Evolutionary conservation across 2,113 vertebrate genomes (phyloP).

Genomic region (Saccopteryx leptura): DNA sequence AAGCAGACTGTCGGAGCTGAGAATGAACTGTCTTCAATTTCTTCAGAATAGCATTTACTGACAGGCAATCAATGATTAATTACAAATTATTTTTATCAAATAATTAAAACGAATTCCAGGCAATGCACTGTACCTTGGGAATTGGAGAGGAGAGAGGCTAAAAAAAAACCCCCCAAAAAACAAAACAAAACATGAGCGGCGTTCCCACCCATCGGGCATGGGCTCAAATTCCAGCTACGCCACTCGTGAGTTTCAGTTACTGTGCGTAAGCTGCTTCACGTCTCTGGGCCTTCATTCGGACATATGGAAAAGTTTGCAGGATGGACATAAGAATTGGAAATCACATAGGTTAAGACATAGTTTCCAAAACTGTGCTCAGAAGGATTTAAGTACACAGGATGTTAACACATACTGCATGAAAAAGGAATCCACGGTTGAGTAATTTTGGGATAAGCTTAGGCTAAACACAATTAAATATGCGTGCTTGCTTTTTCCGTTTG

Average conservation of each 20-base stretch:
- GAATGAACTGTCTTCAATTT: constrained; percentile 37
- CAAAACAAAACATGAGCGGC: neutral
- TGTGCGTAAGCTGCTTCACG: neutral
- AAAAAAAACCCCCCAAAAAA: neutral
- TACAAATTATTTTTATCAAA: constrained; percentile 79
- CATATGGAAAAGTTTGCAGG: constrained; percentile 63
- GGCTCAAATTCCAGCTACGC: constrained; percentile 60
- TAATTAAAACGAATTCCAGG: constrained; percentile 70
- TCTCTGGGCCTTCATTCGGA: neutral
- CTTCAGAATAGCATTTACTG: constrained; percentile 38
- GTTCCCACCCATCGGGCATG: neutral
- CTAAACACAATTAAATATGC: neutral
- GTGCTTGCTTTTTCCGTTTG: neutral
- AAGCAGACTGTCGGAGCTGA: constrained; percentile 68
- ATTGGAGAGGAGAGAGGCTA: neutral
- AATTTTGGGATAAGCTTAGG: neutral
- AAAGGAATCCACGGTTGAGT: constrained; percentile 7
- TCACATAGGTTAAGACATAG: neutral
- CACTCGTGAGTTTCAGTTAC: constrained; percentile 40
- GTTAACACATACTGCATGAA: constrained; percentile 15
- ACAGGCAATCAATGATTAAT: constrained; percentile 72
- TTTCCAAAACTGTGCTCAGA: constrained; percentile 48
- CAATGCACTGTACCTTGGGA: constrained; percentile 29
- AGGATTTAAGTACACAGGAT: constrained; percentile 39
- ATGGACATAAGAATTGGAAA: constrained; percentile 17